A percentile compares a stretch with the other conserved stretches of the same genome.
Evolutionary conservation across 1,140 invertebrate species (phyloP).

Genomic region (Tribolium madens): DNA sequence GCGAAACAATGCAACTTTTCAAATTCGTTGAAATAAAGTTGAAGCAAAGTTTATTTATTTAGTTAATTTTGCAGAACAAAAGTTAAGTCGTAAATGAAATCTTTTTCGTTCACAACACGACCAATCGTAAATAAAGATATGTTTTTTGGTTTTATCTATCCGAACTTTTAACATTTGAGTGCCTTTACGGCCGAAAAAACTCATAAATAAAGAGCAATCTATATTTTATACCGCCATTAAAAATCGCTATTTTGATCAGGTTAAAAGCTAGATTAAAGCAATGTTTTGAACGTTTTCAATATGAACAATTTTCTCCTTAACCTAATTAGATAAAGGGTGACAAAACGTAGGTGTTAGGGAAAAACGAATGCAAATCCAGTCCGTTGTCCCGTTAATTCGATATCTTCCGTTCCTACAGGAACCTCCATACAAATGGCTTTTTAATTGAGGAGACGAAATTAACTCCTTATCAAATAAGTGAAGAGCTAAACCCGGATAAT

Average conservation of each 20-base stretch:
- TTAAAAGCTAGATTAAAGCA: not conserved
- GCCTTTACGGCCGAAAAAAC: not conserved
- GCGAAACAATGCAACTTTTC: not conserved
- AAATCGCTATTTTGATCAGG: not conserved
- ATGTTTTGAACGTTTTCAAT: not conserved
- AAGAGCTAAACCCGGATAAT: not conserved
- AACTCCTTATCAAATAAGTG: conserved; percentile 36
- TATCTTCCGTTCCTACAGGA: conserved; percentile 13
- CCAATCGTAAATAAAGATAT: not conserved
- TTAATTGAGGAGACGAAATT: conserved; percentile 30
- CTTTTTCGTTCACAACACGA: not conserved
- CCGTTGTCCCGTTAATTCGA: conserved; percentile 27
- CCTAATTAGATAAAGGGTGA: conserved; percentile 10
- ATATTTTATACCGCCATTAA: not conserved
- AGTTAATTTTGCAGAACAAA: not conserved
- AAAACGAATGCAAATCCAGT: conserved; percentile 6
- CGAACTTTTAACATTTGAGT: not conserved
- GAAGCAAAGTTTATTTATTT: not conserved
- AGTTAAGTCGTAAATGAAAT: not conserved
- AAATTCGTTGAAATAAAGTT: not conserved
- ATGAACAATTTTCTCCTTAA: not conserved
- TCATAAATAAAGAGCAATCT: not conserved
- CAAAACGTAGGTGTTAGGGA: conserved; percentile 7
- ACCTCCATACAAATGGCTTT: conserved; percentile 1
- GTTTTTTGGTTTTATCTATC: not conserved